A percentile compares a stretch with the other conserved stretches of the same genome.
Evolutionary conservation across 2,888 invertebrate species (phyloP).

Genomic region (Pelosia muscerda): DNA sequence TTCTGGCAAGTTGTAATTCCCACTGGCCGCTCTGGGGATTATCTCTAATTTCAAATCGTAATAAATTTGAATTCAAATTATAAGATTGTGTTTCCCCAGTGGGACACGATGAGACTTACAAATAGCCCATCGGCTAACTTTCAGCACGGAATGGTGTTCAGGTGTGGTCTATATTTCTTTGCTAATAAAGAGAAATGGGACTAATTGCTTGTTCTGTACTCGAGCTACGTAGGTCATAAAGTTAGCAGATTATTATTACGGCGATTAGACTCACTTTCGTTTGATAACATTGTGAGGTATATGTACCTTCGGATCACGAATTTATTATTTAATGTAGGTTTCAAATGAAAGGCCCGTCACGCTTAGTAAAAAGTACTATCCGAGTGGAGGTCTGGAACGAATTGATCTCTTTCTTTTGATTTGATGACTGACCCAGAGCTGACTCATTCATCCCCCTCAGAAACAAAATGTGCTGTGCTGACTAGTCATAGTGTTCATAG

Average conservation of each 20-base stretch:
- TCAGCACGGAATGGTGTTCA: not conserved
- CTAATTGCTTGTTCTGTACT: not conserved
- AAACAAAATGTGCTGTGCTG: not conserved
- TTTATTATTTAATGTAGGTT: not conserved
- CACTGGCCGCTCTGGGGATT: not conserved
- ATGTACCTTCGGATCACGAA: not conserved
- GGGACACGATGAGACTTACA: not conserved
- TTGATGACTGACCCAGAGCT: too few species aligned
- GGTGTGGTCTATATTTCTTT: constrained; percentile 4
- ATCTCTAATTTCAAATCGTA: constrained; percentile 9
- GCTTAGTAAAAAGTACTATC: not conserved
- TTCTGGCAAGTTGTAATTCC: not conserved
- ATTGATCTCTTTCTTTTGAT: not conserved
- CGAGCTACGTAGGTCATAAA: constrained; percentile 1
- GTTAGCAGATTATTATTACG: not conserved
- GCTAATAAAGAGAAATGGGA: constrained; percentile 4
- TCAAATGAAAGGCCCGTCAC: not conserved
- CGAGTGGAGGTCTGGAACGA: not conserved
- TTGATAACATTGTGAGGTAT: not conserved
- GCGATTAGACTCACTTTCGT: not conserved
- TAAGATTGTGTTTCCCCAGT: not conserved
- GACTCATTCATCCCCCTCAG: not conserved
- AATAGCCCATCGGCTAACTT: not conserved
- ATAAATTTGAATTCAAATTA: constrained; percentile 10
- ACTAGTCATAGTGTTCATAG: not conserved